Percentiles rank a stretch among this genome's conserved stretches.
These are phyloP conservation scores for Gulo gulo DNA, from an alignment of 2,113 vertebrate genomes.

Conservation along the genomic window DNA sequence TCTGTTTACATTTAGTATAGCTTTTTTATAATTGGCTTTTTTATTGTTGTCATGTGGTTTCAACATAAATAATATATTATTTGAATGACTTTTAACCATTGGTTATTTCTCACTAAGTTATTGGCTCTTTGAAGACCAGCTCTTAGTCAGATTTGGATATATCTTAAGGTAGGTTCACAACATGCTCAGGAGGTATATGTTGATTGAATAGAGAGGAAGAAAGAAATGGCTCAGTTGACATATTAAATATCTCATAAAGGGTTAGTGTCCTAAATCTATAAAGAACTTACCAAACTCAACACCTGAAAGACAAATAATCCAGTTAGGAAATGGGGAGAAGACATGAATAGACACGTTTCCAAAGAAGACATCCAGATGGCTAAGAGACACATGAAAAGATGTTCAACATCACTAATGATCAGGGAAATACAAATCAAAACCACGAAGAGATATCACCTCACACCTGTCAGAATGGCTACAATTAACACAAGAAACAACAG, in stretches of 20 bases:
- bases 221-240: background rate
- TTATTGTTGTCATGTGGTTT: background rate
- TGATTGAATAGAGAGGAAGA: background rate
- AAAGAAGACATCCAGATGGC: background rate
- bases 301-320: background rate
- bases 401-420: background rate
- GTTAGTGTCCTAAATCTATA: background rate
- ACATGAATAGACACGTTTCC: background rate
- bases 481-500: background rate
- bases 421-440: background rate
- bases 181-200: background rate
- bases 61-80: background rate
- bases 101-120: background rate
- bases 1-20: background rate
- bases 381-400: background rate
- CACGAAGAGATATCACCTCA: background rate
- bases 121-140: background rate
- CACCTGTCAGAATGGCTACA: background rate
- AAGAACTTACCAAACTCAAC: background rate
- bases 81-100: background rate
- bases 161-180: background rate
- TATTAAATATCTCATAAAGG: background rate
- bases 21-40: background rate
- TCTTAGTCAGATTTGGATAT: background rate
- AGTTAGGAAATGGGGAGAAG: background rate